Evolutionary conservation across 2,797 vertebrate species (phyloP).

Genomic region (Sternarchorhynchus goeldii): DNA sequence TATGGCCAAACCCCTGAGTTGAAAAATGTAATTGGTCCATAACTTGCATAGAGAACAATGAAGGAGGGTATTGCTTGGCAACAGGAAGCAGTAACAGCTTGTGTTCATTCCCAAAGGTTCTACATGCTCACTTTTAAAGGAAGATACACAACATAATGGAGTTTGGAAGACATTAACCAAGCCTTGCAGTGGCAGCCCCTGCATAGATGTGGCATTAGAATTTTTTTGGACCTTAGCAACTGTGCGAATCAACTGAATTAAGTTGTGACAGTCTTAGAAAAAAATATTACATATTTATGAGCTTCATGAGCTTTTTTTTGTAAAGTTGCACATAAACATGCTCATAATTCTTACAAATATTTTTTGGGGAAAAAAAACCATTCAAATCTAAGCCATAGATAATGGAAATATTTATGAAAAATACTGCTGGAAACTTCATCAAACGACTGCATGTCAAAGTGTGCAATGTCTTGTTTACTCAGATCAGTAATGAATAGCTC

Average conservation of each 20-base stretch:
- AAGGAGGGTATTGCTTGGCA: slow-evolving; percentile 18
- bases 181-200: background rate
- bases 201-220: background rate
- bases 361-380: too few relatives aligned
- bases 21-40: slow-evolving; percentile 21
- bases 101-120: slow-evolving; percentile 11
- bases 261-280: too few relatives aligned
- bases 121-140: slow-evolving; percentile 2
- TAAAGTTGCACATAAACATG: too few relatives aligned
- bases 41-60: background rate
- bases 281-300: too few relatives aligned
- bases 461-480: too few relatives aligned
- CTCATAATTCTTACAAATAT: too few relatives aligned
- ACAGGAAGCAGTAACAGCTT: slow-evolving; percentile 10
- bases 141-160: background rate
- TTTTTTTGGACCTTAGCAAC: background rate
- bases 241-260: background rate
- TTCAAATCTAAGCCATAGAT: too few relatives aligned
- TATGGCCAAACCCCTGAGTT: background rate
- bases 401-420: too few relatives aligned
- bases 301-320: too few relatives aligned
- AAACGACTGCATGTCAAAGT: too few relatives aligned
- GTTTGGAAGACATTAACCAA: background rate
- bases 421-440: too few relatives aligned
- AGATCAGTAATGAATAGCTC: too few relatives aligned